These are phyloP conservation scores for Nettapus auritus DNA, from an alignment of 2,113 vertebrate genomes.

Conservation along the genomic window DNA sequence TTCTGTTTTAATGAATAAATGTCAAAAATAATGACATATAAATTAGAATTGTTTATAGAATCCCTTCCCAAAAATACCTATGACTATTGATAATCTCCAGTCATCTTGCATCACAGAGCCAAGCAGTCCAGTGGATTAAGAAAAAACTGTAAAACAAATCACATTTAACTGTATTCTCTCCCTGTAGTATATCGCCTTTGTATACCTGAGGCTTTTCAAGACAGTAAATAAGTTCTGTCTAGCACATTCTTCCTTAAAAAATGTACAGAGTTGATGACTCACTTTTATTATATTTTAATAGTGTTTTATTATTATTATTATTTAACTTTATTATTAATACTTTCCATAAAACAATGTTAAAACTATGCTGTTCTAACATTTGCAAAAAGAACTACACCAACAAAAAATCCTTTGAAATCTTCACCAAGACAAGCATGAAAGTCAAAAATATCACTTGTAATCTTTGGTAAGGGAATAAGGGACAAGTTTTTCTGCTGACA, in stretches of 20 bases:
- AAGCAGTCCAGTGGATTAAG: neutral
- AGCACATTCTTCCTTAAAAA: neutral
- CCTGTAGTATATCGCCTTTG: neutral
- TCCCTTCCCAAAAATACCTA: neutral
- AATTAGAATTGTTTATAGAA: neutral
- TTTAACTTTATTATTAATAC: neutral
- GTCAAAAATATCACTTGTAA: neutral
- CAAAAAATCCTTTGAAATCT: neutral
- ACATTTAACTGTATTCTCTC: neutral
- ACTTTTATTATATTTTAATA: neutral
- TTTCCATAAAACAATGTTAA: neutral
- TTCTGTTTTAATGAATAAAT: too few species aligned
- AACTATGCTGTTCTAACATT: neutral
- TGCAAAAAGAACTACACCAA: neutral
- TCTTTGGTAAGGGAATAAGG: neutral
- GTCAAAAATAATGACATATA: neutral
- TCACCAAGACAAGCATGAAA: neutral
- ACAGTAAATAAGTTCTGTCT: neutral
- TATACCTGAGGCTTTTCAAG: neutral
- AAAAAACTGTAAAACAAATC: neutral
- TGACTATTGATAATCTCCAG: neutral
- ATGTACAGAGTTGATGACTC: neutral
- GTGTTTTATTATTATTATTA: neutral
- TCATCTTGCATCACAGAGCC: neutral
- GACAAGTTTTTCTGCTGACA: neutral